phyloP scores from a whole-genome alignment of 2,113 vertebrate genomes.

The Trematocara marginatum region DNA sequence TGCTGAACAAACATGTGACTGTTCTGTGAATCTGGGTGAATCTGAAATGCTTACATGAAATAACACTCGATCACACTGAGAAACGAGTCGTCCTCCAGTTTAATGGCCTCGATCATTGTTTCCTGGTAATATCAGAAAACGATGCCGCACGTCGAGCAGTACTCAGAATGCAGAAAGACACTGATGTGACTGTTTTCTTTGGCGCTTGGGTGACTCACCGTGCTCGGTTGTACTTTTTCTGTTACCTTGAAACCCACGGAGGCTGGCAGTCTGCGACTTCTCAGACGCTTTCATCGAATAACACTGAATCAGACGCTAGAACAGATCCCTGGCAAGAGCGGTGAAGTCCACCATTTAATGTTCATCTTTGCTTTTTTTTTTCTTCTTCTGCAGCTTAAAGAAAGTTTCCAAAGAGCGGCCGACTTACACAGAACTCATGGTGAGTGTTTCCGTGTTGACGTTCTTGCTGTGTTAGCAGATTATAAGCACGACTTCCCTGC shows the following conservation, averaged over 20 bases:
- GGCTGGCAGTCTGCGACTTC: neutral
- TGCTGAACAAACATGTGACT: neutral
- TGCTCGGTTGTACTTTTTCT: neutral
- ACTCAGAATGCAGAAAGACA: neutral
- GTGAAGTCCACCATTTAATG: neutral
- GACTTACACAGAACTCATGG: conserved; percentile 96
- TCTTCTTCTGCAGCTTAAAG: conserved; percentile 83
- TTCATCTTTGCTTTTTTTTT: neutral
- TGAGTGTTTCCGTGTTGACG: conserved; percentile 61
- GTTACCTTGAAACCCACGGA: neutral
- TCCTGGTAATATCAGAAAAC: neutral
- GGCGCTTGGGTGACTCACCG: neutral
- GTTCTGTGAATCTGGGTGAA: neutral
- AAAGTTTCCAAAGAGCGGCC: conserved; percentile 97
- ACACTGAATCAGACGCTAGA: rapidly evolving
- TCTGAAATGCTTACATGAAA: neutral
- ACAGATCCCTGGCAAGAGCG: neutral
- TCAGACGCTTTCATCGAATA: neutral
- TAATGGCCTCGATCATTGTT: neutral
- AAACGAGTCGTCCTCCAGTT: neutral
- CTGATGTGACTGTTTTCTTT: rapidly evolving
- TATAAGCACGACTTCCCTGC: neutral
- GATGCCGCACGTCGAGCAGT: neutral
- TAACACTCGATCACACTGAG: neutral
- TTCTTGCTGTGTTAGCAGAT: neutral